A percentile compares a stretch with the other conserved stretches of the same genome.
Evolutionary conservation across 2,113 vertebrate species (phyloP).

Genomic region (Ptilonorhynchus violaceus): DNA sequence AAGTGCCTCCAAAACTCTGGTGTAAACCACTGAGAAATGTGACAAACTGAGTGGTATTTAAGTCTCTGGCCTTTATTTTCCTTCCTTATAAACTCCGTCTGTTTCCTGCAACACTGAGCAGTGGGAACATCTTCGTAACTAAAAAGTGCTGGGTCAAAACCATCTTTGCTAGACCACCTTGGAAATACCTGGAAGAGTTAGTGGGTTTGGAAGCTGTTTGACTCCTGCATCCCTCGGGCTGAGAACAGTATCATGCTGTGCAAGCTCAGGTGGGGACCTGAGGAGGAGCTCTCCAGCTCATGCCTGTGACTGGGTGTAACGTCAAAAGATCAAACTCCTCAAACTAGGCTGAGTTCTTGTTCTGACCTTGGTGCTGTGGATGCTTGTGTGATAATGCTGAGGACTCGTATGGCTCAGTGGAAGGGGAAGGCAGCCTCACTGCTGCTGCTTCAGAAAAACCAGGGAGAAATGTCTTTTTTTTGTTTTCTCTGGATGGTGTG

Average conservation of each 20-base stretch:
- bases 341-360: not conserved
- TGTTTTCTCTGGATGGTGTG: constrained; percentile 16
- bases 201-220: not conserved
- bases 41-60: not conserved
- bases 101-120: not conserved
- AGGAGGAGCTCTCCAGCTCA: not conserved
- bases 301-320: not conserved
- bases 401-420: not conserved
- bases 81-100: not conserved
- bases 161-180: not conserved
- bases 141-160: not conserved
- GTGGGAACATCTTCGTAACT: not conserved
- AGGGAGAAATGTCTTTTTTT: not conserved
- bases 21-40: not conserved
- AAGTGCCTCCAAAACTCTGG: not conserved
- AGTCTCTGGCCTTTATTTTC: not conserved
- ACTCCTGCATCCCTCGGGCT: not conserved
- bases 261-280: not conserved
- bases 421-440: not conserved
- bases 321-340: not conserved
- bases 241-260: not conserved
- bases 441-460: not conserved
- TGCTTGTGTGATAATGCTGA: not conserved
- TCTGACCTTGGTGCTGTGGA: fast-evolving
- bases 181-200: not conserved